A percentile compares a stretch with the other conserved stretches of the same genome.
Conservation (phyloP, 2,888 invertebrate genomes). For the Pheosia tremula region DNA sequence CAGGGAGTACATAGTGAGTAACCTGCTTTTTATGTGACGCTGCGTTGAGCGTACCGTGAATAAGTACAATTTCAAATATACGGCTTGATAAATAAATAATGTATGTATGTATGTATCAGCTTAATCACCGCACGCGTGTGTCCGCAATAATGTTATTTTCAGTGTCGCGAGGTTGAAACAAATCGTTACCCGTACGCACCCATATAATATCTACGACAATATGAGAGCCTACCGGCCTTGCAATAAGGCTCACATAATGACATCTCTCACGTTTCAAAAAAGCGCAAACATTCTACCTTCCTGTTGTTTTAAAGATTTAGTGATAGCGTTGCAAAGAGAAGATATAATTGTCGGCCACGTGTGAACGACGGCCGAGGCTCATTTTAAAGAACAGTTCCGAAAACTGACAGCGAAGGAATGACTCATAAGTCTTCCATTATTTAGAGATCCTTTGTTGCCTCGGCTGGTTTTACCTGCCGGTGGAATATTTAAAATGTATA, state of each 20-base stretch:
- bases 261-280: slow-evolving; percentile 28
- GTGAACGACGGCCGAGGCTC: slow-evolving; percentile 44
- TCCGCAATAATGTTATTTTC: slow-evolving; percentile 66
- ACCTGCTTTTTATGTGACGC: slow-evolving; percentile 12
- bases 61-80: slow-evolving; percentile 20
- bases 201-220: slow-evolving; percentile 64
- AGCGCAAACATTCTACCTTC: slow-evolving; percentile 24
- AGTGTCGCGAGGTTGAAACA: slow-evolving; percentile 70
- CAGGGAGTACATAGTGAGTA: background rate
- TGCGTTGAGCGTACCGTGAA: slow-evolving; percentile 2
- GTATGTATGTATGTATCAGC: slow-evolving; percentile 47
- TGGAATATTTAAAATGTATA: slow-evolving; percentile 28
- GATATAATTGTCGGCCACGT: slow-evolving; percentile 44
- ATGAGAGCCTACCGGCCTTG: slow-evolving; percentile 66
- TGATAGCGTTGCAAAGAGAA: slow-evolving; percentile 22
- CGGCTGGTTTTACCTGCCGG: slow-evolving; percentile 48
- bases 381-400: slow-evolving; percentile 46
- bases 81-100: slow-evolving; percentile 42
- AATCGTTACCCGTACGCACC: slow-evolving; percentile 66
- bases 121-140: slow-evolving; percentile 67
- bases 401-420: slow-evolving; percentile 52
- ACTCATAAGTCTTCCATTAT: slow-evolving; percentile 53
- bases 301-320: slow-evolving; percentile 35
- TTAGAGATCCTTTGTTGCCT: slow-evolving; percentile 47
- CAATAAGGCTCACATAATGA: slow-evolving; percentile 49